These are phyloP conservation scores for Tenthredo distinguenda DNA, from an alignment of 2,888 invertebrate species.

Conservation along the genomic window DNA sequence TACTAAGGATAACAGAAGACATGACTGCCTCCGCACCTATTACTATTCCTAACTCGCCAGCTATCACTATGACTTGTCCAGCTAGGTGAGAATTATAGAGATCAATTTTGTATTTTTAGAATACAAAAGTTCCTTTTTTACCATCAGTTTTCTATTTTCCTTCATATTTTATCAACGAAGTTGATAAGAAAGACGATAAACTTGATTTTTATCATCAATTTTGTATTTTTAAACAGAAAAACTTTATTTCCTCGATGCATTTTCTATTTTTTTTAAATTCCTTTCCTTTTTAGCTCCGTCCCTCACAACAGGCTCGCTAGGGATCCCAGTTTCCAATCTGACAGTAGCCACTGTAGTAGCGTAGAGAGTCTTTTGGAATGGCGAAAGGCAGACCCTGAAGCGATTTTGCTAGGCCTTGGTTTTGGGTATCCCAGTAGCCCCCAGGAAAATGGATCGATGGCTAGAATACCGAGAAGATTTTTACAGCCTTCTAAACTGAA, in stretches of 20 bases:
- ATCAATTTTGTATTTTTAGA: neutral
- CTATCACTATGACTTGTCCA: constrained; percentile 65
- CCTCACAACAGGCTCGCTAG: constrained; percentile 68
- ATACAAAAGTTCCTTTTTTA: neutral
- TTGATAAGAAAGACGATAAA: neutral
- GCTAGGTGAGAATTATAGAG: constrained; percentile 63
- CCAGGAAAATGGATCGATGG: constrained; percentile 81
- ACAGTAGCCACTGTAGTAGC: constrained; percentile 86
- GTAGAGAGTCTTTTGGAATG: constrained; percentile 91
- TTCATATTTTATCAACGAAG: neutral
- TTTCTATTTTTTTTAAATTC: neutral
- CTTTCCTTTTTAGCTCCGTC: constrained; percentile 62
- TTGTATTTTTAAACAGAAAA: neutral
- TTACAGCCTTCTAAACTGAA: constrained; percentile 89
- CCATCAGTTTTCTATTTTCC: neutral
- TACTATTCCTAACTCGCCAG: constrained; percentile 70
- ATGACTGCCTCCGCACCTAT: constrained; percentile 73
- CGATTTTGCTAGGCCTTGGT: constrained; percentile 89
- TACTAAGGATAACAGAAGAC: constrained; percentile 58
- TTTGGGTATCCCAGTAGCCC: constrained; percentile 87
- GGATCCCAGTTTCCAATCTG: constrained; percentile 76
- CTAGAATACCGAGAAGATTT: constrained; percentile 91
- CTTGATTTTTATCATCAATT: neutral
- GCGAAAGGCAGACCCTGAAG: constrained; percentile 93
- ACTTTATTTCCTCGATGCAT: neutral